Evolutionary conservation across 2,888 invertebrate species (phyloP).

Genomic region (Drosophila glabriapex): DNA sequence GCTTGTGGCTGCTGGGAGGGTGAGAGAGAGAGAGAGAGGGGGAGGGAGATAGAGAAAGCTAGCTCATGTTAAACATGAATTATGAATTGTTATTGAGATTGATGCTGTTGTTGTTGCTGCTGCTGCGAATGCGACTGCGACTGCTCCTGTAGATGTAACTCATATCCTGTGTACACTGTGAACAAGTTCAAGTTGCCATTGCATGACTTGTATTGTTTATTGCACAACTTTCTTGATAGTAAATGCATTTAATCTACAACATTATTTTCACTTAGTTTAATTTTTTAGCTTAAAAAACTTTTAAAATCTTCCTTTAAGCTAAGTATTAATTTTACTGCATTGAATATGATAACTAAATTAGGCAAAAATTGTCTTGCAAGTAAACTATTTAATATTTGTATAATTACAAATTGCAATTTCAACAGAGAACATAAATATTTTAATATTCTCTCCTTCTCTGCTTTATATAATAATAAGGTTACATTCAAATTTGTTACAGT

Average conservation of each 20-base stretch:
- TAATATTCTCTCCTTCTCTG: not conserved
- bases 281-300: not conserved
- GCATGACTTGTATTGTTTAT: not conserved
- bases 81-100: conserved; percentile 86
- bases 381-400: no score
- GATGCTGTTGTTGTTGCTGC: conserved; percentile 72
- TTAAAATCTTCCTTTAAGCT: not conserved
- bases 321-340: not conserved
- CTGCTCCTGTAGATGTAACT: conserved; percentile 33
- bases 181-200: not conserved
- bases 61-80: conserved; percentile 84
- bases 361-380: fast-evolving
- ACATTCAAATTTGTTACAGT: not conserved
- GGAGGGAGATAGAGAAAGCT: not conserved
- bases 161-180: conserved; percentile 7
- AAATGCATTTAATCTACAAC: not conserved
- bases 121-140: conserved; percentile 29
- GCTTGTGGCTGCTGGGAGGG: conserved; percentile 41
- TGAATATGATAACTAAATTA: no score
- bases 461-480: not conserved
- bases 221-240: not conserved
- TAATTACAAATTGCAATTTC: not conserved
- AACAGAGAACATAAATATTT: not conserved
- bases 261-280: not conserved
- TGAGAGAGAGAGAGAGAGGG: not conserved